Percentiles rank a stretch among this genome's conserved stretches.
These are phyloP conservation scores for Zygogramma bicolorata DNA, from an alignment of 2,888 invertebrate genomes.

Conservation along the genomic window DNA sequence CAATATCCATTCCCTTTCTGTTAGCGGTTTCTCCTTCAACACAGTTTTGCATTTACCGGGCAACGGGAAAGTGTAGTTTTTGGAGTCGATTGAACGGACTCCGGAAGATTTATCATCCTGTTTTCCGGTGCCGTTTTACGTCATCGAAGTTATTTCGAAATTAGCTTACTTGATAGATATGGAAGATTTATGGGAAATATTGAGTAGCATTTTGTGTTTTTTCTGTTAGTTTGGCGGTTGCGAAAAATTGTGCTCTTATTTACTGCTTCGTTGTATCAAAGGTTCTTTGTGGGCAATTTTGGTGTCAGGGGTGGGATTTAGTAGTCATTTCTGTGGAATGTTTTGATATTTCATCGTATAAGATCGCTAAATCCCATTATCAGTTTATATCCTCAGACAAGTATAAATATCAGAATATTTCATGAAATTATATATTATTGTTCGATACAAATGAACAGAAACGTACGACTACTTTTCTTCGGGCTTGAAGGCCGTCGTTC, in stretches of 20 bases:
- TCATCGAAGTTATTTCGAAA: constrained; percentile 23
- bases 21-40: not conserved
- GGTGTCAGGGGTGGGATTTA: not conserved
- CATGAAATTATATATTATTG: too few species aligned
- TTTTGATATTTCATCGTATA: too few species aligned
- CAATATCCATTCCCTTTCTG: not conserved
- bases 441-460: too few species aligned
- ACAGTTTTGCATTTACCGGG: constrained; percentile 1
- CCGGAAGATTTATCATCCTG: constrained; percentile 29
- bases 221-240: not conserved
- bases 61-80: not conserved
- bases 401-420: too few species aligned
- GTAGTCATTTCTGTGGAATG: not conserved
- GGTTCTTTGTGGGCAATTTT: not conserved
- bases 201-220: not conserved
- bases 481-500: too few species aligned
- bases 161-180: constrained; percentile 32
- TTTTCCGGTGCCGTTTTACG: constrained; percentile 19
- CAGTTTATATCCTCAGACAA: too few species aligned
- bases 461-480: too few species aligned
- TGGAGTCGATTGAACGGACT: not conserved
- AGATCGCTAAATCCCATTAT: too few species aligned
- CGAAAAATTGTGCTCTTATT: not conserved
- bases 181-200: constrained; percentile 20
- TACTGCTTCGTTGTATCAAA: not conserved